Evolutionary conservation across 2,888 invertebrate species (phyloP).

Genomic region (Eustalomyia histrio): DNA sequence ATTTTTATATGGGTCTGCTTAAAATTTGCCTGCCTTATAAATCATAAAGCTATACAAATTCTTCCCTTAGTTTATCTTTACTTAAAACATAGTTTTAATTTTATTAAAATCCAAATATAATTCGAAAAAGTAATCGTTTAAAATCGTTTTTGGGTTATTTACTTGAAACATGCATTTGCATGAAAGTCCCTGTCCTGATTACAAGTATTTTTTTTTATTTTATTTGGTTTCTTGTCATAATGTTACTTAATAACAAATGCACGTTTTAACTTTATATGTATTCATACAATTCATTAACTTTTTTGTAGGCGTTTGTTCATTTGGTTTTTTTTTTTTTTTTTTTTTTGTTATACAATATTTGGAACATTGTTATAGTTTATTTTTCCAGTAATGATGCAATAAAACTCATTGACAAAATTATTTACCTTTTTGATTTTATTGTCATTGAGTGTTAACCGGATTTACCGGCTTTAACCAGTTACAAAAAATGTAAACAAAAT

Average conservation of each 20-base stretch:
- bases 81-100: no score
- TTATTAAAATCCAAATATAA: no score
- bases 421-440: conserved; percentile 34
- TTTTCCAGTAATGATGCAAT: background rate
- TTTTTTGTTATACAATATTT: no score
- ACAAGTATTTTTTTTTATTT: background rate
- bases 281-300: background rate
- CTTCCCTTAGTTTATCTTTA: no score
- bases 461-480: conserved; percentile 40
- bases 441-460: conserved; percentile 46
- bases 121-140: no score
- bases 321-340: background rate
- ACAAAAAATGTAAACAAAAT: background rate
- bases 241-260: background rate
- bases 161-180: no score
- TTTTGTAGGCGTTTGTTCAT: conserved; percentile 1
- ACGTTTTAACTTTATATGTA: background rate
- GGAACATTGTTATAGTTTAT: conserved; percentile 4
- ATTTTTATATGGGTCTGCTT: no score
- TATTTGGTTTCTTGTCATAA: background rate
- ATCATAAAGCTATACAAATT: no score
- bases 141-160: no score
- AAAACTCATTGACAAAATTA: conserved; percentile 4
- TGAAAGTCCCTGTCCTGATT: background rate
- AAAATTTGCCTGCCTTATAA: no score